Evolutionary conservation across 2,113 vertebrate species (phyloP).

Genomic region (Megaceryle torquata): DNA sequence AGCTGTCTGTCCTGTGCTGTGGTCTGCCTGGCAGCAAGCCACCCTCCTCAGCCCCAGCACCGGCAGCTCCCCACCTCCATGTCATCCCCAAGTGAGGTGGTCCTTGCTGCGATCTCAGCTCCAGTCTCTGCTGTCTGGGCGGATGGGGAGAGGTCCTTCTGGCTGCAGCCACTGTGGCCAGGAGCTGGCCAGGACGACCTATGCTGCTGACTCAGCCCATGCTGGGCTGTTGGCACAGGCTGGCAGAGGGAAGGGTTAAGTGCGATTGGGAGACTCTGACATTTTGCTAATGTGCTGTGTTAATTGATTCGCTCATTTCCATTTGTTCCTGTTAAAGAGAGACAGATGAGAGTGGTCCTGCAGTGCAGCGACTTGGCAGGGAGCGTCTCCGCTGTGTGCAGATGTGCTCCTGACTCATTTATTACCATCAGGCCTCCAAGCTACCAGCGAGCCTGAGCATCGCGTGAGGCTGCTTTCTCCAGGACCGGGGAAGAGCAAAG

Average conservation of each 20-base stretch:
- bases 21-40: background rate
- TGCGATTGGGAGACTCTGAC: constrained; percentile 76
- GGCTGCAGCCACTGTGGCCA: rapidly evolving
- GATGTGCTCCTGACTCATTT: constrained; percentile 77
- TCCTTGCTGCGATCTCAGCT: background rate
- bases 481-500: background rate
- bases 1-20: background rate
- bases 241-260: constrained; percentile 66
- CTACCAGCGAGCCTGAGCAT: background rate
- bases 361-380: constrained; percentile 85
- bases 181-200: rapidly evolving
- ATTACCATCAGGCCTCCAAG: constrained; percentile 34
- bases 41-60: background rate
- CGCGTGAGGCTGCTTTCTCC: background rate
- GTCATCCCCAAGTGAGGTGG: background rate
- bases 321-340: constrained; percentile 92
- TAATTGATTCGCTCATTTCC: constrained; percentile 95
- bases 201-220: background rate
- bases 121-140: background rate
- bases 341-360: constrained; percentile 87
- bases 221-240: constrained; percentile 52
- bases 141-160: background rate
- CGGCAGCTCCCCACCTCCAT: rapidly evolving
- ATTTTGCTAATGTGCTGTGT: constrained; percentile 87
- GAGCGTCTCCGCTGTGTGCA: constrained; percentile 78